These are phyloP conservation scores for Procambarus clarkii DNA, from an alignment of 1,140 invertebrate genomes.

Conservation along the genomic window DNA sequence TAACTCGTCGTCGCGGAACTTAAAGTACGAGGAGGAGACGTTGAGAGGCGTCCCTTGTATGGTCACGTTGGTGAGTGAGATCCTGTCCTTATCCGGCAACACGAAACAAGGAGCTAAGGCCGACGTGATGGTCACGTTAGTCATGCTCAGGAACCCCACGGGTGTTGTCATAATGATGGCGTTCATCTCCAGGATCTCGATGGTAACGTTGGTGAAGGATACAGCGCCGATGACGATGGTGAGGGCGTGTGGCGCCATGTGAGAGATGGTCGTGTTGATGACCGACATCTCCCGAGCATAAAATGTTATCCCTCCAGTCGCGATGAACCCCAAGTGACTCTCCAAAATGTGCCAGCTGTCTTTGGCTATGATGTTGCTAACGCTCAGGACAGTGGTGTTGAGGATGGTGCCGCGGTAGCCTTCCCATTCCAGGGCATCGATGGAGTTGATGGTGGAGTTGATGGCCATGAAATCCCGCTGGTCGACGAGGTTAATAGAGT, in stretches of 20 bases:
- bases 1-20: conserved; percentile 33
- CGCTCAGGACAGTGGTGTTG: conserved; percentile 13
- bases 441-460: conserved; percentile 49
- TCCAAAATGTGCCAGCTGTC: conserved; percentile 47
- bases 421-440: conserved; percentile 37
- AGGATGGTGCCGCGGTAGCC: conserved; percentile 50
- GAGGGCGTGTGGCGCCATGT: conserved; percentile 31
- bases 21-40: conserved; percentile 18
- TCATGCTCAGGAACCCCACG: conserved; percentile 14
- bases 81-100: conserved; percentile 5
- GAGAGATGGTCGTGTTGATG: conserved; percentile 34
- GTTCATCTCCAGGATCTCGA: conserved; percentile 19
- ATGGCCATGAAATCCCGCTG: conserved; percentile 62
- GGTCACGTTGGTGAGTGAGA: conserved; percentile 39
- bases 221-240: conserved; percentile 35
- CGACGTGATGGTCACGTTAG: conserved; percentile 34
- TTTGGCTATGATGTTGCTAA: conserved; percentile 21
- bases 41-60: conserved; percentile 13
- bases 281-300: conserved; percentile 40
- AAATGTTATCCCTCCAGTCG: conserved; percentile 39
- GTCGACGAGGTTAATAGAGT: conserved; percentile 31
- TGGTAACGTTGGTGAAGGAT: conserved; percentile 39
- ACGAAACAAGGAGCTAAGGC: conserved; percentile 31
- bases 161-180: conserved; percentile 30
- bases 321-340: conserved; percentile 20